These are phyloP conservation scores for Chaetodon auriga DNA, from an alignment of 2,113 vertebrate species.

Conservation along the genomic window DNA sequence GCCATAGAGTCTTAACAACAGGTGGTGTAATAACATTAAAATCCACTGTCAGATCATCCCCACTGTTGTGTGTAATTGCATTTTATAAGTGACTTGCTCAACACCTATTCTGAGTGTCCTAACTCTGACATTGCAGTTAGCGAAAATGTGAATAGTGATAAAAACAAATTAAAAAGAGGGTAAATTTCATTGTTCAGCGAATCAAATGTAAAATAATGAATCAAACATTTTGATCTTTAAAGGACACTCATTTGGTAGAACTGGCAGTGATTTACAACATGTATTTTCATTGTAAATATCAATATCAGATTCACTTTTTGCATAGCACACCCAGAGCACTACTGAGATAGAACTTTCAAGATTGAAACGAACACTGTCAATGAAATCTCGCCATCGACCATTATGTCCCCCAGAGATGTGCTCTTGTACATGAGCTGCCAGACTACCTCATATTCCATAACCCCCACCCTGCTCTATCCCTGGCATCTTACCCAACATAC, in stretches of 20 bases:
- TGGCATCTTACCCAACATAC: conserved; percentile 69
- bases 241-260: neutral
- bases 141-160: neutral
- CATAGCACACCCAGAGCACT: neutral
- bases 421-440: conserved; percentile 11
- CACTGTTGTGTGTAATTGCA: neutral
- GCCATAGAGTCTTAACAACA: too few species aligned
- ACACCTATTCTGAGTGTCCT: neutral
- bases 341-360: neutral
- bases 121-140: neutral
- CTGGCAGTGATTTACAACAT: neutral
- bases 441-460: neutral
- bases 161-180: neutral
- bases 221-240: conserved; percentile 3
- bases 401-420: conserved; percentile 32
- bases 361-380: conserved; percentile 24
- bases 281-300: neutral
- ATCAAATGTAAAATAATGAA: neutral
- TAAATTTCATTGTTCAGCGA: conserved; percentile 1
- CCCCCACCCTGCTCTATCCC: conserved; percentile 33
- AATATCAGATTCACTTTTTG: neutral
- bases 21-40: too few species aligned
- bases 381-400: conserved; percentile 19
- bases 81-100: neutral
- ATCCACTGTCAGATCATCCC: too few species aligned